phyloP scores from a whole-genome alignment of 2,888 invertebrate genomes.

The Lottia scabra region DNA sequence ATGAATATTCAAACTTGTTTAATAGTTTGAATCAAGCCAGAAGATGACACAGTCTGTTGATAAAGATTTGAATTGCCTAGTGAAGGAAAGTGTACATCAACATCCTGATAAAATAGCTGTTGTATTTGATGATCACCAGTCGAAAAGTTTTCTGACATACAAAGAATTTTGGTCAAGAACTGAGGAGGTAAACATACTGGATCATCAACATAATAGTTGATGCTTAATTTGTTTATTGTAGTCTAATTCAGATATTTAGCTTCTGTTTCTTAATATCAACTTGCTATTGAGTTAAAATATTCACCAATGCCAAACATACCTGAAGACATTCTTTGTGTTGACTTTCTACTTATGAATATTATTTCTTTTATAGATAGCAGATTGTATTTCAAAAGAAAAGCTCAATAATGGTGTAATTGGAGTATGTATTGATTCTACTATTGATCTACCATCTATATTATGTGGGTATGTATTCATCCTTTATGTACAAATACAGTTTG shows the following conservation, averaged over 20 bases:
- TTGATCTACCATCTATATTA: not conserved
- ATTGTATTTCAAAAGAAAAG: not conserved
- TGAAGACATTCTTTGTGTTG: too few species aligned
- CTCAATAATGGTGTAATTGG: not conserved
- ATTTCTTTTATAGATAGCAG: not conserved
- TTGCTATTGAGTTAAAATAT: too few species aligned
- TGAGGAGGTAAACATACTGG: slow-evolving; percentile 23
- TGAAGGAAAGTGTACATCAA: slow-evolving; percentile 4
- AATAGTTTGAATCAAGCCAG: too few species aligned
- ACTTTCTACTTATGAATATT: too few species aligned
- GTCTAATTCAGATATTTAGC: too few species aligned
- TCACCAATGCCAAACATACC: too few species aligned
- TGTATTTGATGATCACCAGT: slow-evolving; percentile 26
- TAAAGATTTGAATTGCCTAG: slow-evolving; percentile 10
- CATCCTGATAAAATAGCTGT: slow-evolving; percentile 24
- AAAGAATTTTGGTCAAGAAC: slow-evolving; percentile 20
- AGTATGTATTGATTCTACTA: not conserved
- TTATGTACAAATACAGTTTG: too few species aligned
- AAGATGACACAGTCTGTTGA: too few species aligned
- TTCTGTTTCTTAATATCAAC: too few species aligned
- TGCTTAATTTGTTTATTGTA: not conserved
- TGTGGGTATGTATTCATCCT: not conserved
- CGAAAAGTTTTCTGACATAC: slow-evolving; percentile 25
- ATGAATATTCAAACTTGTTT: too few species aligned
- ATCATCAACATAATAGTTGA: too few species aligned